Evolutionary conservation across 2,888 invertebrate genomes (phyloP).

Genomic region (Coremacera marginata): DNA sequence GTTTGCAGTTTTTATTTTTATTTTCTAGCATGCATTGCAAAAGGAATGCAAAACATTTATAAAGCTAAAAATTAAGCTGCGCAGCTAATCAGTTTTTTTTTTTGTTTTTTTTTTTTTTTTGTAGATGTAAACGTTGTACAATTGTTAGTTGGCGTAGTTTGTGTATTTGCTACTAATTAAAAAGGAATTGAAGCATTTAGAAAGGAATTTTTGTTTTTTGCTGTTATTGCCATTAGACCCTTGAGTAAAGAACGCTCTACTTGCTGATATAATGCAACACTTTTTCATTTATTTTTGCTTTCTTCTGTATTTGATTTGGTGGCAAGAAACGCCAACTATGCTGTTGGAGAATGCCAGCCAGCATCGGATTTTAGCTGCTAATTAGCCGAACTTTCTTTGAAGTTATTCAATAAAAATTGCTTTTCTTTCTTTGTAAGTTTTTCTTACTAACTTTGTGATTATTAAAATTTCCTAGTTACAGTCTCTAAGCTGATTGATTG

Average conservation of each 20-base stretch:
- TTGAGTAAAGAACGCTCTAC: background rate
- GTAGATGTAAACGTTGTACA: background rate
- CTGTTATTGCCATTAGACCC: background rate
- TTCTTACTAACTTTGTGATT: too few species aligned
- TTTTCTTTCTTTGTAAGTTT: too few species aligned
- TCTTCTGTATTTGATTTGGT: too few species aligned
- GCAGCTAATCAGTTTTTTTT: conserved; percentile 13
- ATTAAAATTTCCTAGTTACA: background rate
- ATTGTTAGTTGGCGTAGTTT: background rate
- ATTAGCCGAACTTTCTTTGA: background rate
- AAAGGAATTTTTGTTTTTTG: background rate
- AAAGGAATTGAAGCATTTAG: conserved; percentile 22
- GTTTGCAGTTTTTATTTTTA: too few species aligned
- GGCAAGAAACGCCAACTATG: too few species aligned
- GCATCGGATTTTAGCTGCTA: background rate
- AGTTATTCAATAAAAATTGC: background rate
- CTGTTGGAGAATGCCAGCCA: background rate
- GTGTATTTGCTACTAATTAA: conserved; percentile 26
- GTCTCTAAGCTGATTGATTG: background rate
- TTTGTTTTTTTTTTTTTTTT: conserved; percentile 5
- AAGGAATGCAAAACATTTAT: conserved; percentile 1
- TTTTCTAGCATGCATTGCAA: background rate
- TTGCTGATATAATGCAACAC: background rate
- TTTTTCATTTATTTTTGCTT: background rate
- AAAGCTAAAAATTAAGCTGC: conserved; percentile 15